Base-by-base conservation (phyloP, 2,797 vertebrate genomes). In the Melopsittacus undulatus region DNA sequence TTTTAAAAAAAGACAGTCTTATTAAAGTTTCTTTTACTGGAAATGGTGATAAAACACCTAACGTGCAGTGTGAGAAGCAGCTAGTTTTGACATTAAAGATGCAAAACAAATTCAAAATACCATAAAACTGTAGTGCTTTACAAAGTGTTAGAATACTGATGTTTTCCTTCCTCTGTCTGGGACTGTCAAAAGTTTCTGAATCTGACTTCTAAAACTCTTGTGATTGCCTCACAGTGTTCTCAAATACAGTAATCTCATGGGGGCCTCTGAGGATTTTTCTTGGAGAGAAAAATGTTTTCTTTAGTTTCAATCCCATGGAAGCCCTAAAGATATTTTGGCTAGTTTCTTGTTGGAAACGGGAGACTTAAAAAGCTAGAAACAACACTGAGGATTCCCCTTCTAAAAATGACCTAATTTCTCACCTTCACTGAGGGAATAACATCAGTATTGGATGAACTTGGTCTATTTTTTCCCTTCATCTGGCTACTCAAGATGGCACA, bases 201-300 rank as follows among this genome's bases (percentile, higher is more conserved):
- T 91, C 45, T 73, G 40, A 18, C 62, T 94, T 86, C 67, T 90
- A 11, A 89, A 89, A 34, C 21, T 64, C 13, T 3, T 61, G 15
- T 83, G 75, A 27, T 67, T 95, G 63, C 91, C 34, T 90, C 84
- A 8, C 14, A 67, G 30, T 36, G 42, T 72, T 27, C 38, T 49
- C 51, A 87, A 73, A 85, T 52, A 74, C 32, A 68, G 34, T 19
- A 38, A 64, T 20, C 66, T 85, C 84, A n/a, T 57, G 73, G 82
- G 69, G 83, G 38, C 45, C 24, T 66, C 64, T 57, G 52, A 87
- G 64, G 57, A 30, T 24, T 86, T 77, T 92, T 92, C 56, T 75
- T 75, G 36, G 38, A 86, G 89, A 75, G 57, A 86, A 83, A 94
- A 94, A 80, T 74, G 42, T 81, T 96, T 95, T 94, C 72, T 92